Evolutionary conservation across 2,888 invertebrate genomes (phyloP), one percentile per base, ranked within the genome.

Genomic region (Tenthredo amoena): DNA sequence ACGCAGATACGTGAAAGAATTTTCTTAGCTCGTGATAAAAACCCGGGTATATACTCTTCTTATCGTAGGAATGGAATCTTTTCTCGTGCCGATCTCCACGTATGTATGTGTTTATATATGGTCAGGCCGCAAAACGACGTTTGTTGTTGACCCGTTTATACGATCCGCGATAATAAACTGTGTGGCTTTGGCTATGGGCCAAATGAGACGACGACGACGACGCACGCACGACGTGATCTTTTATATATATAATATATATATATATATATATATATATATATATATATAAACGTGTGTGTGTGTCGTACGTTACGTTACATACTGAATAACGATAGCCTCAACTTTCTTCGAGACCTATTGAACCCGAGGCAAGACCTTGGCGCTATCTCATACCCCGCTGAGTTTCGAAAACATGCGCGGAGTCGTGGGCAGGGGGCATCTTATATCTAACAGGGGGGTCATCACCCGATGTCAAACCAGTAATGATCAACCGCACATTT

Each of bases 381-480:
- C 68, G 68, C 37, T 83, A 83, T 83, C 83, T 65, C 31, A 68
- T 68, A 83, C 83, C 83, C 68, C 83, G 68, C 83, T 68, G 83
- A 71, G 83, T 68, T 68, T 83, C 43, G 68, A 83, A 83, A 83
- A 83, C 83, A 83, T 47, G 43, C 37, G 21, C n/a, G 4, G 34
- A 31, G 77, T 15, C 77, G 58, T 40, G 81, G 31, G 81, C 62
- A 62, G 81, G 81, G 81, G 81, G 81, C 81, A 81, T 81, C 65
- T 81, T 55, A 43, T 83, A 83, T 68, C 83, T 83, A 50, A 68
- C 47, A 34, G 65, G 68, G 65, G 83, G 83, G 83, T 83, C 83
- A 71, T 71, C 68, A 83, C 37, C 65, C 83, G 68, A 34, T 83
- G 68, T 65, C 68, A 71, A 71, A 83, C 68, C 34, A 71, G 31